These are phyloP conservation scores for Aquatica leii DNA, from an alignment of 2,888 invertebrate species.

Conservation along the genomic window DNA sequence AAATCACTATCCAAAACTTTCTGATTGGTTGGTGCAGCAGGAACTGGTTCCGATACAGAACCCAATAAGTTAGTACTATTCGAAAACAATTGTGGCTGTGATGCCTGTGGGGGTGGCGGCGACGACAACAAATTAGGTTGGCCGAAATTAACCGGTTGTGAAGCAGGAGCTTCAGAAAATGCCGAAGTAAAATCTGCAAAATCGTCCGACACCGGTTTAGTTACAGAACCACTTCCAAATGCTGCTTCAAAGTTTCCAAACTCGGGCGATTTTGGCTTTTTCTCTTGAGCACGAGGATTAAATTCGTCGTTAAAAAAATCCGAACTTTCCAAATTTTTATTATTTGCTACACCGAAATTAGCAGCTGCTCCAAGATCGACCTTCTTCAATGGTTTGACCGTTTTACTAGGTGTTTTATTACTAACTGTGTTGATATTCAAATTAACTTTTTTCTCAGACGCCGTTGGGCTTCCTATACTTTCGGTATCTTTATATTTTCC, in stretches of 20 bases:
- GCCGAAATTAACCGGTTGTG: constrained; percentile 11
- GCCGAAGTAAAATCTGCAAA: constrained; percentile 86
- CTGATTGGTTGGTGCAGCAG: not conserved
- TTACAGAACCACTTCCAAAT: constrained; percentile 59
- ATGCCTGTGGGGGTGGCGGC: too few relatives aligned
- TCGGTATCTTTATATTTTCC: constrained; percentile 50
- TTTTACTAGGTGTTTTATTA: constrained; percentile 57
- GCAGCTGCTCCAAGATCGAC: constrained; percentile 75
- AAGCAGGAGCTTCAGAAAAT: constrained; percentile 59
- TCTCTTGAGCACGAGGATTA: constrained; percentile 65
- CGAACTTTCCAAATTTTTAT: not conserved
- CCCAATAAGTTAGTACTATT: constrained; percentile 10
- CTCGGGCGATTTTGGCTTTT: constrained; percentile 59
- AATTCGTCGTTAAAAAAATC: constrained; percentile 71
- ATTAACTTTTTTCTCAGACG: constrained; percentile 57
- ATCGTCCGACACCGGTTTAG: constrained; percentile 63
- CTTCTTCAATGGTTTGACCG: constrained; percentile 63
- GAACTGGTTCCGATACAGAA: constrained; percentile 19
- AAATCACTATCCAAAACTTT: constrained; percentile 45
- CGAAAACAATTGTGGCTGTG: constrained; percentile 8
- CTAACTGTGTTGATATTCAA: constrained; percentile 61
- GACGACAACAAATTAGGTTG: constrained; percentile 7
- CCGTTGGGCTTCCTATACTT: constrained; percentile 45
- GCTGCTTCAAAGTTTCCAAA: constrained; percentile 84
- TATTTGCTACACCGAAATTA: constrained; percentile 67